These are phyloP conservation scores for Tympanuchus pallidicinctus DNA, from an alignment of 2,113 vertebrate genomes.

Conservation along the genomic window DNA sequence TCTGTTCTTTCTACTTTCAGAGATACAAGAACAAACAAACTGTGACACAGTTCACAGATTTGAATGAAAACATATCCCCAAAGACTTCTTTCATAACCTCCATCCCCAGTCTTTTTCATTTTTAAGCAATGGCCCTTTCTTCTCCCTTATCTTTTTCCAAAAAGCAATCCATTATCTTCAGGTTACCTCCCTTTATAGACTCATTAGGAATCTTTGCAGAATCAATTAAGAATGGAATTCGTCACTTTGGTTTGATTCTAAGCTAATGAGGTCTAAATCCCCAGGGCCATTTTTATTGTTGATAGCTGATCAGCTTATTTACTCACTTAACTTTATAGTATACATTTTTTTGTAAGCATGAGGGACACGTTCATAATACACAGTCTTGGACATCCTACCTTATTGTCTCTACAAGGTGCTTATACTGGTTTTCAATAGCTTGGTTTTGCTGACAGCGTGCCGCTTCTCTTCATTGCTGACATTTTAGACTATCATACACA, in stretches of 20 bases:
- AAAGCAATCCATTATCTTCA: background rate
- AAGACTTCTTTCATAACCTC: background rate
- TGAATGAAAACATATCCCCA: background rate
- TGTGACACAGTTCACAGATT: background rate
- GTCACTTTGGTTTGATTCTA: background rate
- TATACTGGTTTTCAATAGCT: background rate
- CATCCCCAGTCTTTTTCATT: background rate
- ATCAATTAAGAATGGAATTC: conserved; percentile 51
- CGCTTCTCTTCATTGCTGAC: background rate
- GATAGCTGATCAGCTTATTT: background rate
- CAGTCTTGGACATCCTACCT: background rate
- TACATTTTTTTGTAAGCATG: background rate
- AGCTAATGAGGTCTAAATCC: conserved; percentile 42
- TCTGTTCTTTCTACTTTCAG: background rate
- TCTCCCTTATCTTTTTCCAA: background rate
- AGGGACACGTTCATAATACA: background rate
- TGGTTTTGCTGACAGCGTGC: background rate
- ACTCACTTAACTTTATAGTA: background rate
- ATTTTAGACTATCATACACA: background rate
- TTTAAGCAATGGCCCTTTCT: background rate
- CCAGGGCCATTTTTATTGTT: background rate
- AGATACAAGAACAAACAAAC: background rate
- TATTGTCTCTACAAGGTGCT: background rate
- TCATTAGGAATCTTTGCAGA: background rate
- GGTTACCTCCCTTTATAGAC: background rate